Base-by-base conservation (phyloP, 2,888 invertebrate species). In the Pollenia griseotomentosa region DNA sequence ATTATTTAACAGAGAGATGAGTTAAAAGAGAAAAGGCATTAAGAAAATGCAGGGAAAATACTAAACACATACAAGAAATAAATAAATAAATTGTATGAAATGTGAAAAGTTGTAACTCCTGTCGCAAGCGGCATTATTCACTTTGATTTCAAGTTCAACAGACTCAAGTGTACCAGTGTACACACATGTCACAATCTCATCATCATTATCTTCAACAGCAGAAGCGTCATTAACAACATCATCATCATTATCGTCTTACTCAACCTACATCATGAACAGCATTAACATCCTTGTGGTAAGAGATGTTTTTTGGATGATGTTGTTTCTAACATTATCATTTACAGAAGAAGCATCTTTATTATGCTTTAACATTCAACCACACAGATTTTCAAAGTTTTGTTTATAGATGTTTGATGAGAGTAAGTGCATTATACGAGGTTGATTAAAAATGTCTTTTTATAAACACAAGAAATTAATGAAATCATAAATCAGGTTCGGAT, bases 101-200 rank as follows among this genome's bases (percentile, higher is more conserved):
- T 86, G 81, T 87, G 53, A 87, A 87, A 87, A 53, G 81, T 78
- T 82, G 87, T 81, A 83, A 84, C 81, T 80, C 77, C 80, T 83
- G 86, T 87, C 81, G 68, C 68, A 70, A 82, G 87, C 87, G 87
- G 87, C 87, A 81, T 87, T 84, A 81, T 87, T 87, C 87, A 87
- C 87, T 87, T 87, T 87, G 87, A 87, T 87, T 87, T 87, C 84
- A 87, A 87, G 87, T 87, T 87, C 87, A 87, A 87, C 87, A 87
- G 81, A 87, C 87, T 87, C 78, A 87, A 87, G 87, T 87, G 78
- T 84, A 84, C 44, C 73, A 78, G 55, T 73, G 59, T 68, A 73
- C 63, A 83, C 55, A 83, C 75, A 84, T 84, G 87, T 87, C 84
- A 82, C 84, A 86, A 65, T 65, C 74, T 55, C 77, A 85, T 71